Percentiles rank a stretch among this genome's conserved stretches.
Conservation (phyloP, 2,888 invertebrate genomes). For the Cosmia pyralina region DNA sequence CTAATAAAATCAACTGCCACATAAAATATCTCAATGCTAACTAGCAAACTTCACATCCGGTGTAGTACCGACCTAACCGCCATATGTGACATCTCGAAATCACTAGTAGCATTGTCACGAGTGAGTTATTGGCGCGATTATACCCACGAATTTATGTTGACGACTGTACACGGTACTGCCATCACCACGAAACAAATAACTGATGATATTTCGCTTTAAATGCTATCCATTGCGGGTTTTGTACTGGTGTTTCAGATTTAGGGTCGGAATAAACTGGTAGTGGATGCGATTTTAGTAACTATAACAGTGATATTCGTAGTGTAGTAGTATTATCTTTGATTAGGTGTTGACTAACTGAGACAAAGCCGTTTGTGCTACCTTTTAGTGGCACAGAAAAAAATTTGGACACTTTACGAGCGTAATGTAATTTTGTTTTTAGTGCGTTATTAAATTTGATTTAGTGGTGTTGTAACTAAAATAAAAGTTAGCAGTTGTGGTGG, state of each 20-base stretch:
- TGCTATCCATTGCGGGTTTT: slow-evolving; percentile 35
- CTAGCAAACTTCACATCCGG: slow-evolving; percentile 21
- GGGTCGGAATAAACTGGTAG: slow-evolving; percentile 7
- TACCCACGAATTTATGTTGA: slow-evolving; percentile 65
- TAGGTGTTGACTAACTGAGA: slow-evolving; percentile 59
- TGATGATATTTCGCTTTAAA: background rate
- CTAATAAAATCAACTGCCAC: slow-evolving; percentile 30
- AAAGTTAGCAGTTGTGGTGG: slow-evolving; percentile 40
- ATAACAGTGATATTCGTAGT: slow-evolving; percentile 4
- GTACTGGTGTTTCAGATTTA: background rate
- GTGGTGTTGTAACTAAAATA: slow-evolving; percentile 53
- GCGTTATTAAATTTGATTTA: slow-evolving; percentile 66
- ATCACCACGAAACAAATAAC: slow-evolving; percentile 14
- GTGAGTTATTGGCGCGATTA: slow-evolving; percentile 71
- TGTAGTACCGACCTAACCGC: slow-evolving; percentile 56
- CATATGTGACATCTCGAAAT: slow-evolving; percentile 74
- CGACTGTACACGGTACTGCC: slow-evolving; percentile 53
- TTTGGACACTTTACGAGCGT: slow-evolving; percentile 47
- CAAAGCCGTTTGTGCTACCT: slow-evolving; percentile 59
- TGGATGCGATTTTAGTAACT: slow-evolving; percentile 20
- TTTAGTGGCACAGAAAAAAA: slow-evolving; percentile 55
- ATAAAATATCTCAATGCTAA: slow-evolving; percentile 31
- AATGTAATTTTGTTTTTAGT: slow-evolving; percentile 55
- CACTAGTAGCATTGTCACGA: slow-evolving; percentile 69
- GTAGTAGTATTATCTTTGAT: slow-evolving; percentile 45